Conservation (phyloP, 2,797 vertebrate species). For the Sciaenops ocellatus region DNA sequence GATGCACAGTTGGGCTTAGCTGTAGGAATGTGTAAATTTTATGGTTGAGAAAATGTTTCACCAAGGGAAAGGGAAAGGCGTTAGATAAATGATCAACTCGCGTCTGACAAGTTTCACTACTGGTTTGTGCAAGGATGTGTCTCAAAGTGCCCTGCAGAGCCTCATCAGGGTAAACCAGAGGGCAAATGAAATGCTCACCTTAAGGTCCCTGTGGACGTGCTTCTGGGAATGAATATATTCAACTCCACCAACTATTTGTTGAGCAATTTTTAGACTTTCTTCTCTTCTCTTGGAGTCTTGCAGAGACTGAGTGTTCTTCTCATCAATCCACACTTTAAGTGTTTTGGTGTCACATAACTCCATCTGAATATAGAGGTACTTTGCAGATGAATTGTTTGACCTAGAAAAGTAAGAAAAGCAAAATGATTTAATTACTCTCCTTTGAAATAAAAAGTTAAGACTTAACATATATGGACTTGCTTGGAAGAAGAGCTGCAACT, state of each 20-base stretch:
- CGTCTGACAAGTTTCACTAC: neutral
- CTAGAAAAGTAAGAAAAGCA: conserved; percentile 48
- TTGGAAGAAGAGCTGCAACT: conserved; percentile 17
- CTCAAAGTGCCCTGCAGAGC: neutral
- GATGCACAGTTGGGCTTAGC: no score
- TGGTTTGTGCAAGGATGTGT: neutral
- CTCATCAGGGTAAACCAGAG: neutral
- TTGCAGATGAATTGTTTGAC: rapidly evolving
- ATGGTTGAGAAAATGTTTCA: no score
- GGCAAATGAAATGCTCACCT: conserved; percentile 77
- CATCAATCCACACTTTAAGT: conserved; percentile 83
- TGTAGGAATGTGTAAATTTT: no score
- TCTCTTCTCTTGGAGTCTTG: conserved; percentile 32
- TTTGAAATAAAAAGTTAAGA: neutral
- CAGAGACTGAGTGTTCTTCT: rapidly evolving
- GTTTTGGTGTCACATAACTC: conserved; percentile 87
- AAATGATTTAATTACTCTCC: neutral
- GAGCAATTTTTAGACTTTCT: conserved; percentile 74
- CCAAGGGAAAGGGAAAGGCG: no score
- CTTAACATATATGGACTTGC: conserved; percentile 49
- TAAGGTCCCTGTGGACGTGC: conserved; percentile 92
- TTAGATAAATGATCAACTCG: no score
- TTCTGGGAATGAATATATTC: conserved; percentile 85
- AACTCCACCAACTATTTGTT: conserved; percentile 87
- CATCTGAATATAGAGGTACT: conserved; percentile 91